Conservation (phyloP, 1,140 invertebrate species). For the Platyura marginata region DNA sequence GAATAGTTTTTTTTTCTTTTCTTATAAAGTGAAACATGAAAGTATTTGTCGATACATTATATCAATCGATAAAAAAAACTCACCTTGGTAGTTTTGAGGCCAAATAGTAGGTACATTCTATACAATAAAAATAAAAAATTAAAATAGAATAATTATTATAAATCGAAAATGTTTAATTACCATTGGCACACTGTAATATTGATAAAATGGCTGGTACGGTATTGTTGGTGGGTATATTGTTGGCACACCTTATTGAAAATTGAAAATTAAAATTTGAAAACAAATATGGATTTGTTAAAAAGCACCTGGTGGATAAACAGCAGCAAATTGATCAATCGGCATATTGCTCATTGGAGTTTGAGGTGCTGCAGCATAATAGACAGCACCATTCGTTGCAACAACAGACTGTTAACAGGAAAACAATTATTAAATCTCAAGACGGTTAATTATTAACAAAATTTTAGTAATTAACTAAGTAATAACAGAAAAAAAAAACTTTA, state of each 20-base stretch:
- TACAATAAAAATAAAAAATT: conserved; percentile 2
- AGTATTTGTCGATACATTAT: background rate
- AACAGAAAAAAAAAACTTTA: no score
- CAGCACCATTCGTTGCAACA: conserved; percentile 23
- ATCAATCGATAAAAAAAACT: conserved; percentile 7
- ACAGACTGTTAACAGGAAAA: conserved; percentile 14
- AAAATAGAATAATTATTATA: background rate
- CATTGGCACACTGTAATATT: conserved; percentile 27
- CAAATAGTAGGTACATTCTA: conserved; percentile 26
- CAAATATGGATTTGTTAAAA: background rate
- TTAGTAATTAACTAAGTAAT: no score
- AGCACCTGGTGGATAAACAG: conserved; percentile 24
- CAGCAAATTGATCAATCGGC: conserved; percentile 24
- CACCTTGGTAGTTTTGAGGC: conserved; percentile 26
- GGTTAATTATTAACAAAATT: background rate
- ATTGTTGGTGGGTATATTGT: conserved; percentile 26
- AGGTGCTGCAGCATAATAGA: conserved; percentile 24
- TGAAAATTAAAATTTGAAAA: no score
- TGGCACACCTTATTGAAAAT: conserved; percentile 17
- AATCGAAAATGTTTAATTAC: conserved; percentile 10
- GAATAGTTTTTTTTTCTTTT: conserved; percentile 1
- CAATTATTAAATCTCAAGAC: background rate
- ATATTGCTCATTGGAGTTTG: conserved; percentile 24
- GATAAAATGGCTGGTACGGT: conserved; percentile 27
- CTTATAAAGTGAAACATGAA: background rate